Percentiles rank a stretch among this genome's conserved stretches.
Evolutionary conservation across 2,888 invertebrate genomes (phyloP).

Genomic region (Idaea dimidiata): DNA sequence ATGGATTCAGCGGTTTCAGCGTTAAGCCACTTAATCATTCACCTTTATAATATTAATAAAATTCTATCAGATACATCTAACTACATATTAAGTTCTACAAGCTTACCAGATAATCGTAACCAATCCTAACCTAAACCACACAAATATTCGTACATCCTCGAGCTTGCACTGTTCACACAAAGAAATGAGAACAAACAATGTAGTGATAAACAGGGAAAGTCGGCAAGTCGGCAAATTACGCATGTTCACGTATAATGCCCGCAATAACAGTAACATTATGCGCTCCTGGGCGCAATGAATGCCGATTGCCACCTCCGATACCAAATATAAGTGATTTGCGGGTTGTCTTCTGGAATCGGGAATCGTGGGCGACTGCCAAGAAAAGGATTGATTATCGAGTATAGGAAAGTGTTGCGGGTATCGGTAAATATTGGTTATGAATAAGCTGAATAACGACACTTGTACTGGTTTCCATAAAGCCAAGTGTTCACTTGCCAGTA

Average conservation of each 20-base stretch:
- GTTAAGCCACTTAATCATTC: too few species aligned
- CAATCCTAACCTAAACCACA: too few species aligned
- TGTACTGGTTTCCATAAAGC: too few species aligned
- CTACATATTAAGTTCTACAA: too few species aligned
- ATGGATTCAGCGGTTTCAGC: too few species aligned
- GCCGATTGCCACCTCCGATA: neutral
- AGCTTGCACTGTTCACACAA: neutral
- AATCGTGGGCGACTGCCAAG: neutral
- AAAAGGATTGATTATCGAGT: neutral
- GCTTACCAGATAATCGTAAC: too few species aligned
- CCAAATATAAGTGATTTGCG: neutral
- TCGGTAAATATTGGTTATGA: neutral
- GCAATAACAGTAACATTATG: slow-evolving; percentile 32
- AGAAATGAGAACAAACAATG: neutral
- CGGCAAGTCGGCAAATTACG: slow-evolving; percentile 14
- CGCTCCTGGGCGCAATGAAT: slow-evolving; percentile 13
- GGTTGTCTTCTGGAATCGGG: neutral
- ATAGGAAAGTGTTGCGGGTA: neutral
- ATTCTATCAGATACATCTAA: too few species aligned
- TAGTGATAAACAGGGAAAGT: neutral
- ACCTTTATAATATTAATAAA: too few species aligned
- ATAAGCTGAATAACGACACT: too few species aligned
- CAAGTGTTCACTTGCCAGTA: too few species aligned
- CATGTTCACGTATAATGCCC: slow-evolving; percentile 24
- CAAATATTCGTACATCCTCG: too few species aligned